Base-by-base conservation (phyloP, 1,140 invertebrate genomes). In the Lordiphosa clarofinis region DNA sequence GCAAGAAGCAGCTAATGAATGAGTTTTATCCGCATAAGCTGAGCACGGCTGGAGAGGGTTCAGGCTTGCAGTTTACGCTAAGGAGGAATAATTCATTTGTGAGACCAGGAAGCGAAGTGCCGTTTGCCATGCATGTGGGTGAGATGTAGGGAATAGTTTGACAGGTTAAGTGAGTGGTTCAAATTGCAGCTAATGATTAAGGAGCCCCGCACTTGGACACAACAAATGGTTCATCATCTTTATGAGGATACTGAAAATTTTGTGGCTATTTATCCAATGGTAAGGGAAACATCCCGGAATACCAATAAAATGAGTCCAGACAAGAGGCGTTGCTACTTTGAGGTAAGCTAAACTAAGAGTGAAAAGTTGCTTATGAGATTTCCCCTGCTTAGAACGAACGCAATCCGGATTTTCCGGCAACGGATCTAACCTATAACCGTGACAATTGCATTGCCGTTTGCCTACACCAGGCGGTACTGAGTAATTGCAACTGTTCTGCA, bases 221-320 rank as follows among this genome's bases (percentile, higher is more conserved):
- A 70, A 0, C 35, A 50, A 12, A 44, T 61, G 6, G 31, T 47
- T 5, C 73, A 70, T 33, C 59, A 65, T 28, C 56, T 87, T 0
- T 59, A 69, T 38, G 33, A 46, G 4, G 66, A 87, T 36, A 87
- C 84, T 0, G 67, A 87, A 10, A 87, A 73, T 54, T 73, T 75
- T 60, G 42, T 87, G 1, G 50, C 74, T 2, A n/a, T 87, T 9
- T 47, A 66, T 44, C 84, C 84, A 0, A 9, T 46, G 13, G 49
- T 87, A 2, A 55, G 46, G 1, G 76, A 70, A 28, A 70, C 74
- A 0, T 74, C 70, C 0, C 10, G 7, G 0, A 75, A 61, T 28
- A 68, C 82, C 0, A 15, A 60, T 12, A 6, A 44, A 2, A 56
- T 84, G 52, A 43, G 60, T 46, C 65, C 79, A 4, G 19, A 13